A percentile compares a stretch with the other conserved stretches of the same genome.
Conservation (phyloP, 1,140 invertebrate genomes). For the Drosophila funebris region DNA sequence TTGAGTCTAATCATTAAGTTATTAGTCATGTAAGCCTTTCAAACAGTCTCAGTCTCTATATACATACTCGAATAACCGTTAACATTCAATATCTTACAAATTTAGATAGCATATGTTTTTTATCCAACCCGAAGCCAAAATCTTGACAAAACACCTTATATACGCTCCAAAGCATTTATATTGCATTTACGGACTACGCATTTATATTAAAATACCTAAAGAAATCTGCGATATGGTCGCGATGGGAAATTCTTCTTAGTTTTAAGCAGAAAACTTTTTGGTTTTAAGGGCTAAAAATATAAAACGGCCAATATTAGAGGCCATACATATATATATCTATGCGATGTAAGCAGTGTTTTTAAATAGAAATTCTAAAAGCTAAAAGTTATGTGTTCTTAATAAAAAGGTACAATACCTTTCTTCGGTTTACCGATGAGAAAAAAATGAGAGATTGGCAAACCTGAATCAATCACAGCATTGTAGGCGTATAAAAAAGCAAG, state of each 20-base stretch:
- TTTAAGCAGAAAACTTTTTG: slow-evolving; percentile 57
- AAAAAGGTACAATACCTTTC: too few relatives aligned
- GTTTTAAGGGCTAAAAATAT: slow-evolving; percentile 50
- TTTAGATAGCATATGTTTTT: background rate
- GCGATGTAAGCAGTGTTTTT: slow-evolving; percentile 66
- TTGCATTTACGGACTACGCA: slow-evolving; percentile 70
- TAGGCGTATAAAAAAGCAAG: background rate
- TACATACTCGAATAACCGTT: slow-evolving; percentile 22
- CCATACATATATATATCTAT: slow-evolving; percentile 41
- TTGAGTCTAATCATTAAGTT: slow-evolving; percentile 50
- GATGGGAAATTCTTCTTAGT: slow-evolving; percentile 64
- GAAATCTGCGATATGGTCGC: slow-evolving; percentile 45
- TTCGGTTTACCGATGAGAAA: too few relatives aligned
- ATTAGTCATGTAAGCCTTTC: slow-evolving; percentile 41
- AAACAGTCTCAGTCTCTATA: slow-evolving; percentile 29
- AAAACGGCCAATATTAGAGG: slow-evolving; percentile 25
- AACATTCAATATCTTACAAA: slow-evolving; percentile 10
- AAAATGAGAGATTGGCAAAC: background rate
- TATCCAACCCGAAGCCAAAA: slow-evolving; percentile 25
- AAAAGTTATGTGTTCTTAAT: slow-evolving; percentile 37
- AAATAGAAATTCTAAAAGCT: slow-evolving; percentile 73
- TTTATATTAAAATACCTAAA: slow-evolving; percentile 52
- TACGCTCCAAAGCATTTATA: slow-evolving; percentile 31
- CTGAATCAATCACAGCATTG: background rate
- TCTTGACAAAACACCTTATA: background rate